These are phyloP conservation scores for Tinea pellionella DNA, from an alignment of 2,888 invertebrate genomes.

Conservation along the genomic window DNA sequence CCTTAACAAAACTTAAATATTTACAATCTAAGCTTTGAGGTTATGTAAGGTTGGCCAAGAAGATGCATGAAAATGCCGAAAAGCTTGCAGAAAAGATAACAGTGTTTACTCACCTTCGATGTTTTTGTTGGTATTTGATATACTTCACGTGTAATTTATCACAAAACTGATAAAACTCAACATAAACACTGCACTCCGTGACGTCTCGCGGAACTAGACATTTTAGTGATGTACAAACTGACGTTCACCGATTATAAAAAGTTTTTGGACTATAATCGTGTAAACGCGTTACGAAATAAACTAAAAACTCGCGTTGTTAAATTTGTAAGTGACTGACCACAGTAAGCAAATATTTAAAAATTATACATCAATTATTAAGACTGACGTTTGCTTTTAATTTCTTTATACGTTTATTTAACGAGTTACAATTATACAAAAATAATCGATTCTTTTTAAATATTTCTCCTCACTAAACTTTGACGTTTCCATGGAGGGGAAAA, in stretches of 20 bases:
- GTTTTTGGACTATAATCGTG: neutral
- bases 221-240: constrained; percentile 17
- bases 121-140: constrained; percentile 29
- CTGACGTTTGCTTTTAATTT: too few relatives aligned
- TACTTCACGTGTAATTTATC: constrained; percentile 58
- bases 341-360: too few relatives aligned
- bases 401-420: too few relatives aligned
- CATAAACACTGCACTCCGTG: constrained; percentile 43
- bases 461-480: neutral
- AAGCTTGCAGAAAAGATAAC: neutral
- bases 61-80: neutral
- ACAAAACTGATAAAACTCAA: constrained; percentile 50
- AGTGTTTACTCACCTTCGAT: constrained; percentile 33
- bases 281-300: neutral
- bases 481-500: neutral
- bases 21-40: neutral
- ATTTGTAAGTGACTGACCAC: too few relatives aligned
- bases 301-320: too few relatives aligned
- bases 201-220: constrained; percentile 23
- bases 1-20: neutral
- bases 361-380: too few relatives aligned
- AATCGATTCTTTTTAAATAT: neutral
- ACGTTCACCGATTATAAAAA: neutral
- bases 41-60: constrained; percentile 4
- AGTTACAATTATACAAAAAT: neutral